Conservation (phyloP, 2,113 vertebrate species). For the Poeciliopsis turrubarensis region DNA sequence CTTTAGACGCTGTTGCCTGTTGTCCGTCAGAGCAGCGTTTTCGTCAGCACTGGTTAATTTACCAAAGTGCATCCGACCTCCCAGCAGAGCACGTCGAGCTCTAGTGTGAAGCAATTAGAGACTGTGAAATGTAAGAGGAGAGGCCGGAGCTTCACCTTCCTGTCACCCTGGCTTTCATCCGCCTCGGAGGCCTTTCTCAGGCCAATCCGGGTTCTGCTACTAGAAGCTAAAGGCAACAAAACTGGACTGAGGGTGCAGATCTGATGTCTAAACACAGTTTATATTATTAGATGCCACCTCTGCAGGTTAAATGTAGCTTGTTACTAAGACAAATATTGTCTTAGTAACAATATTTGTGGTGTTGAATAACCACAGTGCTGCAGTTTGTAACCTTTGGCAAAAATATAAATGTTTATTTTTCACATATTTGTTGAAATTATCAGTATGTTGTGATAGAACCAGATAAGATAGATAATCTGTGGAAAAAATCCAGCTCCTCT, state of each 20-base stretch:
- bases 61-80: constrained; percentile 10
- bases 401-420: too few species aligned
- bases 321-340: constrained; percentile 8
- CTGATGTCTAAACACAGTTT: neutral
- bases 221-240: neutral
- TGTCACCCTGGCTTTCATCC: neutral
- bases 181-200: neutral
- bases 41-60: neutral
- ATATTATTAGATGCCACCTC: constrained; percentile 6
- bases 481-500: too few species aligned
- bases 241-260: neutral
- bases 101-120: constrained; percentile 33
- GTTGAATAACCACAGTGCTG: neutral
- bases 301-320: neutral
- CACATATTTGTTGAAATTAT: too few species aligned
- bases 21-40: neutral
- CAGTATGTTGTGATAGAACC: too few species aligned
- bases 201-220: constrained; percentile 1
- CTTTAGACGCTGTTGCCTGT: neutral
- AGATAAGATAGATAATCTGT: too few species aligned
- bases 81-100: constrained; percentile 12
- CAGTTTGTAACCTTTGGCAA: too few species aligned
- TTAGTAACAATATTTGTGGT: too few species aligned
- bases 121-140: constrained; percentile 11
- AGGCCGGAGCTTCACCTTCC: neutral